Evolutionary conservation across 2,888 invertebrate genomes (phyloP), one percentile per base, ranked within the genome.

Genomic region (Gnatocerus cornutus): DNA sequence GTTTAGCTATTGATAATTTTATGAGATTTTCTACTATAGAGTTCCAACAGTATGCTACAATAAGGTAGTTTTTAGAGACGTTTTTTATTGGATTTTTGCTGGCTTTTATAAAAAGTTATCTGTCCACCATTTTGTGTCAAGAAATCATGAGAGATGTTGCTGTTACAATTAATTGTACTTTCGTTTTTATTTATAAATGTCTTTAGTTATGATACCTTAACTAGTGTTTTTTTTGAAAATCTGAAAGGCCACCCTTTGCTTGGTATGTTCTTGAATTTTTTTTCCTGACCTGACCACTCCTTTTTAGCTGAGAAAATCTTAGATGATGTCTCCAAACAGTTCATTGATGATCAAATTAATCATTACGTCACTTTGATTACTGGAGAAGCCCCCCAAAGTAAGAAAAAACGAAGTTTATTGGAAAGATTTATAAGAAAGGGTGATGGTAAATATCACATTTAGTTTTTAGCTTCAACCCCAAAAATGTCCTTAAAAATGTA

Each of bases 401-500:
- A 65, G 74, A 77, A 59, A 64, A 81, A 78, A 75, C 76, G 82
- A 67, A 81, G 80, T 75, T 73, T 80, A 70, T 68, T 74, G 10
- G 72, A 72, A 52, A 71, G 64, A 9, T 53, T 55, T 69, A 53
- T 63, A 65, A 62, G 75, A 66, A 62, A 72, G 68, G 53, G 71
- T 71, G 69, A 74, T 71, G 68, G 77, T 75, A 71, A 76, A 72
- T 68, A 27, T 9, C 33, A 29, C 10, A 1, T 2, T 12, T 9
- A 30, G 29, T 30, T 16, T 52, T 79, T 81, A n/a, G 78, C 77
- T 39, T 85, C 85, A 13, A 85, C 76, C 1, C 95, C 94, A 88
- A 97, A 96, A 69, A 94, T 88, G 74, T 94, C 91, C 81, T 91
- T 91, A 84, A 96, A 95, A 74, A 92, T 90, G 81, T 93, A 89